Conservation (phyloP, 2,797 vertebrate species). For the Sebastes umbrosus region DNA sequence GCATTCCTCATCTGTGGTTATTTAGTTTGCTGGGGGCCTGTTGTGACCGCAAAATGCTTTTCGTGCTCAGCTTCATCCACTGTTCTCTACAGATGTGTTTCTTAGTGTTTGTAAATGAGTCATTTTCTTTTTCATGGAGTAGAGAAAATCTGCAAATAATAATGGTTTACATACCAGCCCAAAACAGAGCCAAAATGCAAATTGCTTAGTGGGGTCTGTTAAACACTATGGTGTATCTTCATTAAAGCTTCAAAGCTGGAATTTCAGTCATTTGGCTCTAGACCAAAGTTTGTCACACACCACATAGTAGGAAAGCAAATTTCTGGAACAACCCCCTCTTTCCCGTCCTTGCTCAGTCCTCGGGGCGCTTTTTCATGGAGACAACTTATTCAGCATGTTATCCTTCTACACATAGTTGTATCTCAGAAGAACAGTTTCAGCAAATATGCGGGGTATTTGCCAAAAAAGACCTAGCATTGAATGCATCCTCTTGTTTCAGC, state of each 20-base stretch:
- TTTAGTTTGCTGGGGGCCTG: constrained; percentile 87
- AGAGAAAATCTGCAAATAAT: constrained; percentile 83
- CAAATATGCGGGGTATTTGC: constrained; percentile 4
- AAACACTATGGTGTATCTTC: constrained; percentile 81
- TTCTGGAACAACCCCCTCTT: constrained; percentile 41
- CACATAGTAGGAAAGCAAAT: constrained; percentile 51
- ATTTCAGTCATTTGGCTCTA: constrained; percentile 72
- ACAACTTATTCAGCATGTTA: constrained; percentile 20
- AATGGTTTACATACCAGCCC: constrained; percentile 76
- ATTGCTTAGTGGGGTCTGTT: constrained; percentile 77
- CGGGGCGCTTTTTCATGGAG: constrained; percentile 1
- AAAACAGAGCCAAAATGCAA: constrained; percentile 75
- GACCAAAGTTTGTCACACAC: constrained; percentile 69
- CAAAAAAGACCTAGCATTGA: constrained; percentile 22
- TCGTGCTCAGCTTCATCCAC: constrained; percentile 74
- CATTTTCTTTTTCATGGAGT: constrained; percentile 73
- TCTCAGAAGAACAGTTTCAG: constrained; percentile 6
- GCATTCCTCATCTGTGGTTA: constrained; percentile 86
- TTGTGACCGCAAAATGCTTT: constrained; percentile 82
- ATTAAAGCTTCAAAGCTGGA: constrained; percentile 85
- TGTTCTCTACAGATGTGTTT: constrained; percentile 76
- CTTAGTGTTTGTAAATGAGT: constrained; percentile 73
- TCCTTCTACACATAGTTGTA: background rate
- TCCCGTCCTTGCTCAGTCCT: constrained; percentile 38
- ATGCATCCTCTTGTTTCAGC: constrained; percentile 42